Evolutionary conservation across 2,113 vertebrate genomes (phyloP), one percentile per base, ranked within the genome.

Genomic region (Piprites chloris): DNA sequence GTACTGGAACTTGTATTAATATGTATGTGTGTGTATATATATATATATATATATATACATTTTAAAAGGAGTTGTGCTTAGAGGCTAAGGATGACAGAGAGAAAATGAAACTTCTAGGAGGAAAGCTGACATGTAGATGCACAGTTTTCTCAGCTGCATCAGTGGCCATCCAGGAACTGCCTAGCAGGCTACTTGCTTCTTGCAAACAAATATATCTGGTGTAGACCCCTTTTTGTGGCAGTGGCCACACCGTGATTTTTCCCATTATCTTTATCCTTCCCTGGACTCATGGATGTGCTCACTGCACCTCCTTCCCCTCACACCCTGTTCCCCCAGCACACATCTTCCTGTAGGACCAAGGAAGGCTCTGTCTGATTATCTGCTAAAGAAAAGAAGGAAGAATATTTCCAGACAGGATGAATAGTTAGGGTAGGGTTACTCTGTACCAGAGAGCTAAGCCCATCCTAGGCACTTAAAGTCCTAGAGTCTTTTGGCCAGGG

Each of bases 171-270:
- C 19, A 87, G 37, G 11, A 27, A 52, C 47, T 56, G 24, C 7
- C 22, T 56, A 56, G 30, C 10, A 65, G 50, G 15, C 9, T 50
- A 23, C 15, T 47, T 90, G 12, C 11, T 91, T 52, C 63, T 50
- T 1, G 0, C 11, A 52, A 52, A 9, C 14, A 28, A 52, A 27
- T 55, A 10, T 1, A 6, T 53, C 6, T 14, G 27, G n/a, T 2
- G 1, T 37, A 20, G 22, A 11, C 13, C 4, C 11, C 14, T 33
- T 46, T 65, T 72, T 22, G 17, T 59, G 9, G 5, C 1, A 1
- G 19, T 22, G 35, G 7, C 33, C 26, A 55, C 13, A 59, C 4
- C 5, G 2, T 27, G 2, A 5, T 41, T 28, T 59, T 67, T 68
- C 3, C 42, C 9, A 23, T 8, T 6, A 46, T 16, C 13, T 23